Conservation (phyloP, 1,140 invertebrate species). For the Halesus radiatus region DNA sequence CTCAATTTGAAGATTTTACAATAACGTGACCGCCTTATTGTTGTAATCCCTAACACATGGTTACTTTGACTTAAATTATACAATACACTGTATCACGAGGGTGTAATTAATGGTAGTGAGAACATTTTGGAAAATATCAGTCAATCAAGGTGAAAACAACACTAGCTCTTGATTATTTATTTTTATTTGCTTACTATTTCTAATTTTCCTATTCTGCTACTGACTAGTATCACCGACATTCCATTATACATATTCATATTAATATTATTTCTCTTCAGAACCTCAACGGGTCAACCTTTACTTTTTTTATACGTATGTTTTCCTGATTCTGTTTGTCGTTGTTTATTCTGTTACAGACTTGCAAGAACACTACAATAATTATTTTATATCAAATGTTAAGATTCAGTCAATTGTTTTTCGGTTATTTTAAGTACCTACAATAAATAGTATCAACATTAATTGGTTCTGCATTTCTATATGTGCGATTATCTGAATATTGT, state of each 20-base stretch:
- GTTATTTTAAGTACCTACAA: no score
- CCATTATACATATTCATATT: constrained; percentile 6
- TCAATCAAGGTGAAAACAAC: constrained; percentile 37
- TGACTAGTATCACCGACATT: not conserved
- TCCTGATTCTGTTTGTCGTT: no score
- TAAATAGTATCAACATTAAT: no score
- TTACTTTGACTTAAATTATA: constrained; percentile 1
- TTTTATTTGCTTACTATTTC: constrained; percentile 12
- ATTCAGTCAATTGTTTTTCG: no score
- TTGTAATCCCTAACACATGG: not conserved
- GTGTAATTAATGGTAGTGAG: constrained; percentile 49
- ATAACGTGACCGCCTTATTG: not conserved
- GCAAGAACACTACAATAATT: no score
- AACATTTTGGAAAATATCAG: constrained; percentile 50
- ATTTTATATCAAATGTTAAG: no score
- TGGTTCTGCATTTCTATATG: no score
- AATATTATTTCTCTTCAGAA: no score
- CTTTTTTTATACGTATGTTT: no score
- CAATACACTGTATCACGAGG: constrained; percentile 15
- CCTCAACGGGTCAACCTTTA: no score
- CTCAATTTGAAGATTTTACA: not conserved
- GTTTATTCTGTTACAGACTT: no score
- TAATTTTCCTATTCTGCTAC: not conserved
- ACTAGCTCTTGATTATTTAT: not conserved
- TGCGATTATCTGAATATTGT: no score